Evolutionary conservation across 2,888 invertebrate genomes (phyloP).

Genomic region (Plagiodera versicolora): DNA sequence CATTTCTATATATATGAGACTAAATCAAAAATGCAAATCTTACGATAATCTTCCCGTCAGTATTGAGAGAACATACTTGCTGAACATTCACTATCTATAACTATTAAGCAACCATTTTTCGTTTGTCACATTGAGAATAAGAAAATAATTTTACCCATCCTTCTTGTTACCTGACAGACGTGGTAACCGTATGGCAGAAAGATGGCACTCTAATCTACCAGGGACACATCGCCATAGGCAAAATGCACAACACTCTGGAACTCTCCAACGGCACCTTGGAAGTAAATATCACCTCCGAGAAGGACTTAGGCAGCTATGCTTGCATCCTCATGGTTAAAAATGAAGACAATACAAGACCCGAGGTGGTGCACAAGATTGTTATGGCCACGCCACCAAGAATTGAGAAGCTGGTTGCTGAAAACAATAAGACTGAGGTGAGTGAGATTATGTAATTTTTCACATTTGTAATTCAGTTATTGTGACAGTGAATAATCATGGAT

Average conservation of each 20-base stretch:
- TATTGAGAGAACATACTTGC: no score
- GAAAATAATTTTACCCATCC: no score
- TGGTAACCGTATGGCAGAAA: conserved; percentile 41
- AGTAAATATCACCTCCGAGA: conserved; percentile 25
- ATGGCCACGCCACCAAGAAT: conserved; percentile 40
- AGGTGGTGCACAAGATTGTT: conserved; percentile 40
- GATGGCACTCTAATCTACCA: conserved; percentile 36
- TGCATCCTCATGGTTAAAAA: conserved; percentile 39
- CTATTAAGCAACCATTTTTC: no score
- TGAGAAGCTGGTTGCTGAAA: conserved; percentile 36
- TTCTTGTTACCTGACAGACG: no score
- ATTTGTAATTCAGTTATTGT: no score
- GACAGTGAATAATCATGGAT: no score
- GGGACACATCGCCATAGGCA: conserved; percentile 28
- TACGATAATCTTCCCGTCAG: no score
- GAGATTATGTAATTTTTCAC: not conserved
- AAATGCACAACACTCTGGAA: conserved; percentile 32
- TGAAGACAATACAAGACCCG: conserved; percentile 27
- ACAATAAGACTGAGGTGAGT: conserved; percentile 37
- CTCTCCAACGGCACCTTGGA: conserved; percentile 31
- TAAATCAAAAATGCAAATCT: no score
- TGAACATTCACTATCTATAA: no score
- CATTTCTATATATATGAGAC: no score
- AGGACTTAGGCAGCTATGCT: conserved; percentile 44
- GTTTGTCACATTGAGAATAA: no score